A percentile compares a stretch with the other conserved stretches of the same genome.
phyloP scores from a whole-genome alignment of 2,888 invertebrate genomes.

The Carpatolechia fugitivella region DNA sequence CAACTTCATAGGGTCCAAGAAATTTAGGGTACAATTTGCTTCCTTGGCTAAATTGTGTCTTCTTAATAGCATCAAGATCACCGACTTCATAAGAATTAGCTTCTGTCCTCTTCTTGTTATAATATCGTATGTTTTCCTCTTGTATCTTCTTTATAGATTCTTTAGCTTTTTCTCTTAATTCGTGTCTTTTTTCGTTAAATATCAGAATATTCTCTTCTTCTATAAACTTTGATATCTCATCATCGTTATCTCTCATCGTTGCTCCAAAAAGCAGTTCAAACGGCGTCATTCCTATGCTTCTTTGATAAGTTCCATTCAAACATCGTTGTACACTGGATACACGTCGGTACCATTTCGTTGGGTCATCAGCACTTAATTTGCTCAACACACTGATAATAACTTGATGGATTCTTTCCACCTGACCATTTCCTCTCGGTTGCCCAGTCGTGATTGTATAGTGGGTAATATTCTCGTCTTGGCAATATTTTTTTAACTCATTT shows the following conservation, averaged over 20 bases:
- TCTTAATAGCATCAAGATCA: constrained; percentile 30
- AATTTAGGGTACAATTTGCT: constrained; percentile 26
- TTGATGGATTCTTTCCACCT: constrained; percentile 25
- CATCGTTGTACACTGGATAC: constrained; percentile 17
- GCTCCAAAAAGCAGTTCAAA: constrained; percentile 21
- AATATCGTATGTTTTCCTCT: constrained; percentile 21
- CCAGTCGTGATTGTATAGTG: constrained; percentile 20
- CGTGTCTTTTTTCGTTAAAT: constrained; percentile 15
- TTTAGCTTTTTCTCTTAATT: constrained; percentile 16
- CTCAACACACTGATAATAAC: constrained; percentile 23
- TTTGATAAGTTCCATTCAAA: constrained; percentile 27
- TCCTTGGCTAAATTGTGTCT: constrained; percentile 26
- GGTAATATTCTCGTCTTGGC: constrained; percentile 20
- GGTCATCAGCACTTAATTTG: constrained; percentile 22
- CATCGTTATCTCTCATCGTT: constrained; percentile 24
- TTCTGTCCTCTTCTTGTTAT: constrained; percentile 26
- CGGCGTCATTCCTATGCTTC: constrained; percentile 25
- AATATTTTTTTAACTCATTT: constrained; percentile 24
- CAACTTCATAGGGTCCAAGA: constrained; percentile 26
- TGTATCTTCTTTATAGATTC: constrained; percentile 19
- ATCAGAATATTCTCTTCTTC: constrained; percentile 22
- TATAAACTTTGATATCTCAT: constrained; percentile 22
- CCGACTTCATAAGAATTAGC: constrained; percentile 21
- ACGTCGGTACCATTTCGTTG: constrained; percentile 19
- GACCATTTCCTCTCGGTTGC: constrained; percentile 18